phyloP scores from a whole-genome alignment of 2,888 invertebrate genomes.

The Desoria tigrina region DNA sequence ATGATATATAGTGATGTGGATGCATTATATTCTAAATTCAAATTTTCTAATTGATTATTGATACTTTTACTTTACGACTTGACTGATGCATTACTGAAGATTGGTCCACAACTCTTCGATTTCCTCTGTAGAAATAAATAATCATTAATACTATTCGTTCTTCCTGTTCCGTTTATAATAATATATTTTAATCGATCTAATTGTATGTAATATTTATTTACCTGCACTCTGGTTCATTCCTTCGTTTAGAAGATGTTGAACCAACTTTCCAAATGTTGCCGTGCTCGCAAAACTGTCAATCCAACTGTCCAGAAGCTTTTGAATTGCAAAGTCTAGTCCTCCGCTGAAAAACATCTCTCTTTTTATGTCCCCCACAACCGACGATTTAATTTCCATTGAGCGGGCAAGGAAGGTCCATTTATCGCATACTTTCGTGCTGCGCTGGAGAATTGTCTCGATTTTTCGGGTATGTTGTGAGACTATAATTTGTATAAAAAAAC shows the following conservation, averaged over 20 bases:
- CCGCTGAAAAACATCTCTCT: slow-evolving; percentile 35
- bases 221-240: slow-evolving; percentile 36
- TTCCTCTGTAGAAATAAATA: slow-evolving; percentile 22
- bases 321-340: slow-evolving; percentile 29
- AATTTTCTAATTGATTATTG: too few relatives aligned
- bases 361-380: slow-evolving; percentile 14
- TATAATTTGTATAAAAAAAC: slow-evolving; percentile 2
- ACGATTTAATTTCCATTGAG: slow-evolving; percentile 21
- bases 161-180: too few relatives aligned
- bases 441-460: slow-evolving; percentile 27
- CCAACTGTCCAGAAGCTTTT: slow-evolving; percentile 29
- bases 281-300: slow-evolving; percentile 23
- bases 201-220: too few relatives aligned
- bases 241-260: slow-evolving; percentile 24
- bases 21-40: too few relatives aligned
- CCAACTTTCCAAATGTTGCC: slow-evolving; percentile 36
- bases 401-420: slow-evolving; percentile 34
- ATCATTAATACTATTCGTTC: neutral
- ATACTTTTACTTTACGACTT: too few relatives aligned
- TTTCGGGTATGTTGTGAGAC: slow-evolving; percentile 24
- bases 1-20: too few relatives aligned
- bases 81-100: neutral
- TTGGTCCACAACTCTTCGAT: slow-evolving; percentile 15
- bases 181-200: too few relatives aligned
- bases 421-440: slow-evolving; percentile 18